A percentile compares a stretch with the other conserved stretches of the same genome.
Conservation (phyloP, 2,113 vertebrate species). For the Ageneiosus marmoratus region DNA sequence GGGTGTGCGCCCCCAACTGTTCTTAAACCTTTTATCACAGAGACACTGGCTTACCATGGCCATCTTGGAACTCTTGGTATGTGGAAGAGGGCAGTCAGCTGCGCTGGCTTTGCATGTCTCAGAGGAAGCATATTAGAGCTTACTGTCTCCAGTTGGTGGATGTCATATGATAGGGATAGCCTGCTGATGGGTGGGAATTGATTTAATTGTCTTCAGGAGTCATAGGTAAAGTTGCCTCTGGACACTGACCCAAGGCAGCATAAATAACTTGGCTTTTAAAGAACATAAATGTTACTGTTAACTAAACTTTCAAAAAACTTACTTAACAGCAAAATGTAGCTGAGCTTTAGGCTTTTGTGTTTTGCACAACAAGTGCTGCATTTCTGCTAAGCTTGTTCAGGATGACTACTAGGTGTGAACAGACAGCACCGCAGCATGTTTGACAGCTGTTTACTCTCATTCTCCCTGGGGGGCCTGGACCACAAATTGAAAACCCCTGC, state of each 20-base stretch:
- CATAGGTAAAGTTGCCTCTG: not conserved
- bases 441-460: not conserved
- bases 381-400: not conserved
- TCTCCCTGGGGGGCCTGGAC: not conserved
- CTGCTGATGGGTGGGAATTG: not conserved
- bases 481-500: slow-evolving; percentile 14
- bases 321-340: not conserved
- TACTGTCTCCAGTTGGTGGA: not conserved
- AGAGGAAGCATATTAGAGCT: not conserved
- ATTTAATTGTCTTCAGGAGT: not conserved
- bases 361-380: not conserved
- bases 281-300: not conserved
- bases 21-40: not conserved
- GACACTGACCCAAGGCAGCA: not conserved
- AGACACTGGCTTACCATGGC: not conserved
- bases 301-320: not conserved
- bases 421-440: not conserved
- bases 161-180: not conserved
- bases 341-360: not conserved
- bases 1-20: not conserved
- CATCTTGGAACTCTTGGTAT: not conserved
- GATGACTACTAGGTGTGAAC: too few species aligned
- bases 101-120: not conserved
- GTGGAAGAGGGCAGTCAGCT: not conserved
- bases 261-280: not conserved